Evolutionary conservation across 1,140 invertebrate species (phyloP), one percentile per base, ranked within the genome.

Genomic region (Cyphomyrmex costatus): DNA sequence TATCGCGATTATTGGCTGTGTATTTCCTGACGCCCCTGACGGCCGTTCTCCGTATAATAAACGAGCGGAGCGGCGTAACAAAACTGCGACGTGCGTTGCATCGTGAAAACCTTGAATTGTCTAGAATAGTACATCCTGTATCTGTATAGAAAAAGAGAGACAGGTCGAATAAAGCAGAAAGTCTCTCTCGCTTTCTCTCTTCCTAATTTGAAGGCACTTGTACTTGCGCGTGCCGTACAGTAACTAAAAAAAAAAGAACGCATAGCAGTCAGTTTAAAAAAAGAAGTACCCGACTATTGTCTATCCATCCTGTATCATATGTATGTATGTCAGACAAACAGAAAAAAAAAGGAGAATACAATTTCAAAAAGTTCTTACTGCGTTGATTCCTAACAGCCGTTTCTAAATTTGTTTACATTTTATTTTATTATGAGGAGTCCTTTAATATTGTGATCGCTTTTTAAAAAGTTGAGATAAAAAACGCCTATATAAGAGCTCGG

Each of bases 51-150:
- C 10, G 33, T 71, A 42, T 7, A 16, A 58, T n/a, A 16, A 65
- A 27, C 12, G 21, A 77, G 8, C 33, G 6, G 21, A 77, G 8
- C 33, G 6, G 16, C 5, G n/a, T n/a, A 51, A 79, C 61, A 66
- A 30, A 6, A 49, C 46, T 16, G 4, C 14, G 16, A 36, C 21
- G 16, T 66, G 8, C 24, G 30, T n/a, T 6, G 58, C 21, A 33
- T 21, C 14, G n/a, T 4, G 10, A 56, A 42, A 80, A 56, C 6
- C 65, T 80, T 71, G 78, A 70, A 70, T 53, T n/a, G 30, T 42
- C 46, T 56, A 66, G n/a, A 4, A 7, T 42, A 42, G 16, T 33
- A 80, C 16, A 80, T 58, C 49, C 78, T 42, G 63, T 12, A 56
- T 70, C 63, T 46, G n/a, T n/a, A n/a, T 12, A 14, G 16, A 19